These are phyloP conservation scores for Mesitornis unicolor DNA, from an alignment of 2,113 vertebrate genomes.

Conservation along the genomic window DNA sequence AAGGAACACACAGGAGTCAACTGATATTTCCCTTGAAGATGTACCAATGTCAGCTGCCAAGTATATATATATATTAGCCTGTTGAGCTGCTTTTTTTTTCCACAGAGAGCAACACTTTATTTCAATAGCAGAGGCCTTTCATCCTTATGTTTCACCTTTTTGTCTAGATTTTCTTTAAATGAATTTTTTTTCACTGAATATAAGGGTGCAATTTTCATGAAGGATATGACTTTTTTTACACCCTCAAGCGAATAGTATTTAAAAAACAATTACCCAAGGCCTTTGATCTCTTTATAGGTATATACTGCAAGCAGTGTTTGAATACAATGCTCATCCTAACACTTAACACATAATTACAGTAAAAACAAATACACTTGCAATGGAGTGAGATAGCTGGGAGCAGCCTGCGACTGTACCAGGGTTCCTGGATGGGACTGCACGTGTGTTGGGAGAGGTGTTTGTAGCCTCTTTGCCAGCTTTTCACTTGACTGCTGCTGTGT, in stretches of 20 bases:
- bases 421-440: neutral
- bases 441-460: neutral
- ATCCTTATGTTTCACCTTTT: neutral
- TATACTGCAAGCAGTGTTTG: neutral
- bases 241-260: neutral
- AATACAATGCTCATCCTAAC: neutral
- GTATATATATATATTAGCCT: neutral
- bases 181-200: neutral
- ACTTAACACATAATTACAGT: neutral
- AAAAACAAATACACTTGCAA: neutral
- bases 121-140: neutral
- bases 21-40: neutral
- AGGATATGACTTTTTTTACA: neutral
- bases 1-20: neutral
- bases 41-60: neutral
- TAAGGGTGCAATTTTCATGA: neutral
- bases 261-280: neutral
- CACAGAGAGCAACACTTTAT: neutral
- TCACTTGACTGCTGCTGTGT: neutral
- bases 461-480: neutral
- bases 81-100: rapidly evolving
- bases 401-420: neutral
- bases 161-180: neutral
- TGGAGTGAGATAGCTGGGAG: neutral
- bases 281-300: neutral